A percentile compares a stretch with the other conserved stretches of the same genome.
These are phyloP conservation scores for Leptestheria dahalacensis DNA, from an alignment of 1,140 invertebrate species.

Conservation along the genomic window DNA sequence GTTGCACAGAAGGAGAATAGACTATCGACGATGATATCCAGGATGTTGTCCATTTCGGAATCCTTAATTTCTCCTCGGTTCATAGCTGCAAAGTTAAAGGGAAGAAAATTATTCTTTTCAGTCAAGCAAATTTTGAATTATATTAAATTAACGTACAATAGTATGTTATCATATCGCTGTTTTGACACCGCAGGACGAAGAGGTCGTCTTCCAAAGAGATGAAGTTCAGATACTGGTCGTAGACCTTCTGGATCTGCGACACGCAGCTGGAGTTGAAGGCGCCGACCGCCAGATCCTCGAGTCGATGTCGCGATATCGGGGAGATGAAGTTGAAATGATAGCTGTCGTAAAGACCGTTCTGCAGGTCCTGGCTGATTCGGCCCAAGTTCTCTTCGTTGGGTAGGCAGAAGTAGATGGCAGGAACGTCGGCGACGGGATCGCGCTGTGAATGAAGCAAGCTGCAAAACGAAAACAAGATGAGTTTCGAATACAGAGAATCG, in stretches of 20 bases:
- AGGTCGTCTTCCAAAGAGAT: slow-evolving; percentile 96
- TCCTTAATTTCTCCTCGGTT: slow-evolving; percentile 90
- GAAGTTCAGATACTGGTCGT: slow-evolving; percentile 96
- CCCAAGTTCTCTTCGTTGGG: slow-evolving; percentile 95
- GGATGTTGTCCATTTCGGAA: slow-evolving; percentile 85
- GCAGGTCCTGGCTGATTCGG: slow-evolving; percentile 72
- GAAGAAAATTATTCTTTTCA: not conserved
- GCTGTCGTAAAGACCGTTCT: slow-evolving; percentile 78
- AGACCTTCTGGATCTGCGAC: slow-evolving; percentile 83
- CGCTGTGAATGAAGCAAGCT: slow-evolving; percentile 83
- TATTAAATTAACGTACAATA: slow-evolving; percentile 46
- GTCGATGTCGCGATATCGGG: slow-evolving; percentile 79
- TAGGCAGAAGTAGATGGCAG: slow-evolving; percentile 94
- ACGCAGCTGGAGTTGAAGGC: slow-evolving; percentile 78
- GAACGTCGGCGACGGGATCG: slow-evolving; percentile 93
- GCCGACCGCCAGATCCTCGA: slow-evolving; percentile 88
- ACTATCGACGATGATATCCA: slow-evolving; percentile 89
- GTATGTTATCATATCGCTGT: slow-evolving; percentile 78
- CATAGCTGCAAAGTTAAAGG: slow-evolving; percentile 52
- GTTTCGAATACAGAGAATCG: not conserved
- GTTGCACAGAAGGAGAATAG: slow-evolving; percentile 96
- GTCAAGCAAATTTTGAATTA: not conserved
- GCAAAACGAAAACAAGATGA: slow-evolving; percentile 19
- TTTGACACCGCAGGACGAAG: slow-evolving; percentile 84
- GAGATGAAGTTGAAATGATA: slow-evolving; percentile 98